phyloP scores from a whole-genome alignment of 1,140 invertebrate species.

The Ylistrum balloti region DNA sequence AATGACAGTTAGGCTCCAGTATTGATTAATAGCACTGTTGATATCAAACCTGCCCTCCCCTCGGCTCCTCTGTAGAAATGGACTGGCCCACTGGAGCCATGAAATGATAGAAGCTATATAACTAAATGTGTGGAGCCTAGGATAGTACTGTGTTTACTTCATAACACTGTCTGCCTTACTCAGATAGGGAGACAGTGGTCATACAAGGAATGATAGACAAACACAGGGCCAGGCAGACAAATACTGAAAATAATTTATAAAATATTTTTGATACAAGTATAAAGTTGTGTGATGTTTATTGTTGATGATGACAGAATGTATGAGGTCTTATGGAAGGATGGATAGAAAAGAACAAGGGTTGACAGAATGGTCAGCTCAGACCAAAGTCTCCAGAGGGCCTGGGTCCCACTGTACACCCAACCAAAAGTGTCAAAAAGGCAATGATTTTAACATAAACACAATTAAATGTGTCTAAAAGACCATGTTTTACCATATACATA shows the following conservation, averaged over 20 bases:
- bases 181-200: not conserved
- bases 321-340: not conserved
- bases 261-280: too few relatives aligned
- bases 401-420: too few relatives aligned
- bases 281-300: not conserved
- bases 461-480: too few relatives aligned
- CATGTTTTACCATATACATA: too few relatives aligned
- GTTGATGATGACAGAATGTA: too few relatives aligned
- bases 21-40: slow-evolving; percentile 39
- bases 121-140: not conserved
- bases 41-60: slow-evolving; percentile 51
- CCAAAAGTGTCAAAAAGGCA: too few relatives aligned
- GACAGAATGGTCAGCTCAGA: too few relatives aligned
- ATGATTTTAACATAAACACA: too few relatives aligned
- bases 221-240: not conserved
- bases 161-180: not conserved
- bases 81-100: slow-evolving; percentile 57
- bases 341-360: not conserved
- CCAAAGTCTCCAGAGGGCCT: too few relatives aligned
- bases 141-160: not conserved
- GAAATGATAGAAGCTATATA: not conserved
- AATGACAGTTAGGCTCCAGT: slow-evolving; percentile 37
- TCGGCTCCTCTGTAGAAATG: slow-evolving; percentile 40
- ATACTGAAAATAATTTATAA: not conserved
- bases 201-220: not conserved